Evolutionary conservation across 2,113 vertebrate genomes (phyloP).

Genomic region (Canis aureus): DNA sequence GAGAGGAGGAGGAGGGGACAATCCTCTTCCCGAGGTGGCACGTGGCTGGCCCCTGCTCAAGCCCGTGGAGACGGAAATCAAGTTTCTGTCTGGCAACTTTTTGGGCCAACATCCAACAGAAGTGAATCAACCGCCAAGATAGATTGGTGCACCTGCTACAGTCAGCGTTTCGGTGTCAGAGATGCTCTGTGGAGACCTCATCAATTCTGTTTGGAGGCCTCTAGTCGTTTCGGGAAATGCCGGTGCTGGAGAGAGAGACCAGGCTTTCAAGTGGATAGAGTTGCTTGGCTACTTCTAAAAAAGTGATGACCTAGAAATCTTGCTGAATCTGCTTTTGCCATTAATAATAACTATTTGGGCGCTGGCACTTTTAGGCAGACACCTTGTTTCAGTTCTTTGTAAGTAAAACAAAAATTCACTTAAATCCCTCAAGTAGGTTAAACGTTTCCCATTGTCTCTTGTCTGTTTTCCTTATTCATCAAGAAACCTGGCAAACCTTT

Average conservation of each 20-base stretch:
- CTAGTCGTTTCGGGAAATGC: background rate
- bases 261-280: background rate
- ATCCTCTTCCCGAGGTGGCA: no score
- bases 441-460: slow-evolving; percentile 22
- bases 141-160: background rate
- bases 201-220: background rate
- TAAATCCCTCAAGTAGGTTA: background rate
- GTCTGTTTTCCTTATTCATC: slow-evolving; percentile 62
- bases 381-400: slow-evolving; percentile 35
- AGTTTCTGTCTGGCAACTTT: background rate
- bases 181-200: background rate
- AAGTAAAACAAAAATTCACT: slow-evolving; percentile 42
- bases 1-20: no score
- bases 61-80: background rate
- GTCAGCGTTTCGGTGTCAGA: background rate
- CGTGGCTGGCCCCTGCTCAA: background rate
- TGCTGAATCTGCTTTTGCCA: slow-evolving; percentile 51
- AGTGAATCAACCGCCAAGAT: background rate
- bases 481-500: slow-evolving; percentile 42
- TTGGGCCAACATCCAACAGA: background rate
- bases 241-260: background rate
- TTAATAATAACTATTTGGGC: slow-evolving; percentile 39
- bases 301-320: slow-evolving; percentile 11
- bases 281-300: slow-evolving; percentile 13
- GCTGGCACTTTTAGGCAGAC: slow-evolving; percentile 1